Evolutionary conservation across 2,113 vertebrate species (phyloP), one percentile per base, ranked within the genome.

Genomic region (Poecile atricapillus): DNA sequence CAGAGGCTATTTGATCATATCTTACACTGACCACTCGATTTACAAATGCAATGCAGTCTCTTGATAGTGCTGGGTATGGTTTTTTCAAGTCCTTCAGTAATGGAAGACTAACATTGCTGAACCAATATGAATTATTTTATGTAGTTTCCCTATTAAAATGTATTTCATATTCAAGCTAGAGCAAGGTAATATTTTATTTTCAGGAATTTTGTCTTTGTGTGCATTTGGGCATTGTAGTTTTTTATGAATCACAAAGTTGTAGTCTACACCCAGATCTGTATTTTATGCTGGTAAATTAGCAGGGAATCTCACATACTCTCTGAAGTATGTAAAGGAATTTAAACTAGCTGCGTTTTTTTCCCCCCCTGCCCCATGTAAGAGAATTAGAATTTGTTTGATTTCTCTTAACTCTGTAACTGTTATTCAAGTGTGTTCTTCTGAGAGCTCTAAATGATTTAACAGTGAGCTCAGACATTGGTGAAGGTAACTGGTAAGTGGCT

Each of bases 151-250:
- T 90, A 86, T 77, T 24, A 77, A 55, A 46, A 37, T 86, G 9
- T 49, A 64, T 78, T 94, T 77, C 79, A 94, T 95, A 52, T 70
- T 91, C 20, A 68, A 83, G 20, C 20, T 88, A 47, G 35, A 90
- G 56, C 10, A 95, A 69, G 63, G 35, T 63, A 91, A 92, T 83
- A 33, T 52, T 96, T 94, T 93, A 89, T 70, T 95, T 67, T 83
- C 87, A 84, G 81, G 60, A 46, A 83, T 71, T 95, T 75, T 78
- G 21, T 74, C 50, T 76, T 43, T 67, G 12, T 55, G 49, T 81
- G 35, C 44, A 93, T 91, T 96, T 76, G 44, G 53, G 56, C 65
- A 89, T 43, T 94, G 68, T 15, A 56, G 21, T 65, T 85, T 83
- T 91, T 83, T 33, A 53, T 15, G 49, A 91, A 44, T 35, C 25